Base-by-base conservation (phyloP, 2,113 vertebrate genomes). In the Coreoperca whiteheadi region DNA sequence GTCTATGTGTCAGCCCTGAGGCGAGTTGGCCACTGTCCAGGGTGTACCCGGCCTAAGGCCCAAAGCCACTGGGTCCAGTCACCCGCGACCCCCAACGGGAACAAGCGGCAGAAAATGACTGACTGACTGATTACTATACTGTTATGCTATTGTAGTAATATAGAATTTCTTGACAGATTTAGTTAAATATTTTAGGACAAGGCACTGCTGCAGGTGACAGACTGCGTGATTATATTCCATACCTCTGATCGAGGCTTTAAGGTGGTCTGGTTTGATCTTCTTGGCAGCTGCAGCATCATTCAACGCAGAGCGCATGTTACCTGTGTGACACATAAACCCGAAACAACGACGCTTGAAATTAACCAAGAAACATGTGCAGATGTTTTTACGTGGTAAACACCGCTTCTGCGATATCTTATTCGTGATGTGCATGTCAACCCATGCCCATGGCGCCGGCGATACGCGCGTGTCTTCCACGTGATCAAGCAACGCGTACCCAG, bases 181-280 rank as follows among this genome's bases (percentile, higher is more conserved):
- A 20, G 23, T 3, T 8, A 15, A 11, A 21, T 25, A 16, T 50
- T 12, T 43, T 15, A 30, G 8, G 1, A 20, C 8, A 56, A 34
- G 8, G 32, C 41, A 16, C 66, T 14, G 41, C 25, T 68, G 5
- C n/a, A 34, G 30, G 21, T 20, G 25, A 64, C 39, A 48, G 50
- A 14, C 1, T 51, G 30, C 63, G 28, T 41, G 15, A 39, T 59
- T 39, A 9, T 48, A 16, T 0, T 20, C 77, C 94, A 93, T 71
- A 98, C 98, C 98, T 96, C 98, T 96, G 41, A 97, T 54, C 67
- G 98, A 84, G 16, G 98, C 98, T 95, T 99, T 99, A 60, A 98
- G 92, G 53, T 99, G 98, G 69, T 94, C 94, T 39, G 98, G 97
- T 86, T 96, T 99, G 2, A 97, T 88, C 90, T 97, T 99, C 81